These are phyloP conservation scores for Denticeps clupeoides DNA, from an alignment of 2,797 vertebrate species.

Conservation along the genomic window DNA sequence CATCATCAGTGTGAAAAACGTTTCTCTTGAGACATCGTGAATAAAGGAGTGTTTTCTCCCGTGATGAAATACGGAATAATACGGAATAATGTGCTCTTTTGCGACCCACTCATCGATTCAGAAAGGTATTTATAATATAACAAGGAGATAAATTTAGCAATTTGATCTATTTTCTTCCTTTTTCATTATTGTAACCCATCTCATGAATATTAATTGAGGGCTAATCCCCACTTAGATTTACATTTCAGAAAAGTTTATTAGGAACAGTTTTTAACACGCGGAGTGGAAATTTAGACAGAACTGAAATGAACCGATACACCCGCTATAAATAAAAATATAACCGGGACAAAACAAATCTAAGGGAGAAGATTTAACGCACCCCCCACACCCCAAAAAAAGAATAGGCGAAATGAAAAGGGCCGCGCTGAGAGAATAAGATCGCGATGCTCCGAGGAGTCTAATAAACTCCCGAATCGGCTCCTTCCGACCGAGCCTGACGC, in stretches of 20 bases:
- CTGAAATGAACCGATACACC: constrained; percentile 33
- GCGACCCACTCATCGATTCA: too few relatives aligned
- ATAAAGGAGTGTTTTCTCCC: too few relatives aligned
- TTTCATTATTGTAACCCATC: constrained; percentile 48
- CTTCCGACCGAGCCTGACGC: constrained; percentile 63
- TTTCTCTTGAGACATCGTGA: too few relatives aligned
- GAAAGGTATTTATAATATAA: too few relatives aligned
- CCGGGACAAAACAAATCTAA: constrained; percentile 49
- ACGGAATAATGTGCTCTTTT: too few relatives aligned
- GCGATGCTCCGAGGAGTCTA: constrained; percentile 50
- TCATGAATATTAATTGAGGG: constrained; percentile 69
- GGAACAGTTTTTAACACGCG: constrained; percentile 46
- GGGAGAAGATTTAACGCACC: constrained; percentile 37
- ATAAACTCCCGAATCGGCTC: constrained; percentile 63
- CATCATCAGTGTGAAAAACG: too few relatives aligned
- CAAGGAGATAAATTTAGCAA: constrained; percentile 43
- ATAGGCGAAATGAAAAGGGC: not conserved
- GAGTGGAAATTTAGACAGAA: constrained; percentile 33
- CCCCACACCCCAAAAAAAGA: constrained; percentile 46
- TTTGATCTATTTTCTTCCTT: constrained; percentile 46
- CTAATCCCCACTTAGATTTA: constrained; percentile 72
- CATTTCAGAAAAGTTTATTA: constrained; percentile 67
- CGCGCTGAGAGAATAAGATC: constrained; percentile 60
- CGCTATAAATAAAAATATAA: constrained; percentile 32
- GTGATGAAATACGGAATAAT: too few relatives aligned